phyloP scores from a whole-genome alignment of 2,113 vertebrate genomes.

The Campylomormyrus tamandua region DNA sequence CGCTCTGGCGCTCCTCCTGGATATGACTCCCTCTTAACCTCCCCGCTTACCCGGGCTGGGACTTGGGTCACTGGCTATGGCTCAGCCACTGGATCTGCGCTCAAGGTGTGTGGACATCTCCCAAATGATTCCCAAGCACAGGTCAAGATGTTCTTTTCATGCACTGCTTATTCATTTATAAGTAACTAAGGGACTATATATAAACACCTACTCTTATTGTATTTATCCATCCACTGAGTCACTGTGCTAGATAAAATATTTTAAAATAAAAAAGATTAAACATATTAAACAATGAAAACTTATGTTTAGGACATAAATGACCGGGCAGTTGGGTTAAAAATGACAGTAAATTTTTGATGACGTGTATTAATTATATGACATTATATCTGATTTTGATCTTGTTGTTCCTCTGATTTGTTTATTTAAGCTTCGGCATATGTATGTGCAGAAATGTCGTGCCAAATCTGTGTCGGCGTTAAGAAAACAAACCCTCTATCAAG shows the following conservation, averaged over 20 bases:
- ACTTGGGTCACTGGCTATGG: not conserved
- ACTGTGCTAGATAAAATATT: not conserved
- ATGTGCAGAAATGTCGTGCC: not conserved
- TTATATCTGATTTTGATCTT: not conserved
- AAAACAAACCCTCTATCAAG: not conserved
- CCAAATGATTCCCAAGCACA: not conserved
- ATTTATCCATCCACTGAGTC: not conserved
- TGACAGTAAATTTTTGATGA: not conserved
- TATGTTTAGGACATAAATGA: not conserved
- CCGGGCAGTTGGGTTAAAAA: not conserved
- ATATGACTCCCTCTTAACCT: conserved; percentile 21
- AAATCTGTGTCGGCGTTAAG: not conserved
- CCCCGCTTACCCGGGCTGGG: conserved; percentile 4
- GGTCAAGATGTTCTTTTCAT: not conserved
- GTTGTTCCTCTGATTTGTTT: not conserved
- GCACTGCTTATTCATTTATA: not conserved
- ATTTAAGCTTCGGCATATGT: conserved; percentile 1
- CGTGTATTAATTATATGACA: not conserved
- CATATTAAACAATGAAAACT: not conserved
- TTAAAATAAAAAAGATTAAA: not conserved
- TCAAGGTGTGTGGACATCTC: not conserved
- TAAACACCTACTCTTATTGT: not conserved
- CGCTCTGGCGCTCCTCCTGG: conserved; percentile 19
- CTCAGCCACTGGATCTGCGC: not conserved
- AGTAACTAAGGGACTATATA: not conserved